phyloP scores from a whole-genome alignment of 2,797 vertebrate species.

The Gallirallus australis region DNA sequence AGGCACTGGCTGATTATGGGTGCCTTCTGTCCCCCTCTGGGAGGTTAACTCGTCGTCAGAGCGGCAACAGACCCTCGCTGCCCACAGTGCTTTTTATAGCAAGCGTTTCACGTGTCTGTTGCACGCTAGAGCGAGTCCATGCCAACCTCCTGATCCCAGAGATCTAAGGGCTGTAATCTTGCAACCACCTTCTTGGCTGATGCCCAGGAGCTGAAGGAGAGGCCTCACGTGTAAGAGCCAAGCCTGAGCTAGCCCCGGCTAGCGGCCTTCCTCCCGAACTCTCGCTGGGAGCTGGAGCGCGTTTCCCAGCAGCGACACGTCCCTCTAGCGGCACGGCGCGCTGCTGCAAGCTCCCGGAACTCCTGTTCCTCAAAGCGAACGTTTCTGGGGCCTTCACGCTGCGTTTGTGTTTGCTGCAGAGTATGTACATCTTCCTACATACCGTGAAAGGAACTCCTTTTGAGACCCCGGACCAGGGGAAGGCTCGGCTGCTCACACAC shows the following conservation, averaged over 20 bases:
- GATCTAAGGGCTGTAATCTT: neutral
- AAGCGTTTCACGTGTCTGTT: fast-evolving
- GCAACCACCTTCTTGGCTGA: neutral
- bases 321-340: neutral
- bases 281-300: fast-evolving
- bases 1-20: neutral
- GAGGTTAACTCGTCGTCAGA: neutral
- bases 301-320: neutral
- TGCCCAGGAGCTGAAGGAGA: neutral
- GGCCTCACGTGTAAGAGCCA: neutral
- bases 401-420: conserved; percentile 75
- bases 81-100: neutral
- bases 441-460: conserved; percentile 97
- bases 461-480: conserved; percentile 96
- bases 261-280: neutral
- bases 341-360: neutral
- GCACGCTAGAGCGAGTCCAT: fast-evolving
- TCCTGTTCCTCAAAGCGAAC: neutral
- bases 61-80: neutral
- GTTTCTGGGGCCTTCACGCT: neutral
- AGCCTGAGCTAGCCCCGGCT: neutral
- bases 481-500: conserved; percentile 93
- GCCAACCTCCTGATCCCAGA: conserved; percentile 8
- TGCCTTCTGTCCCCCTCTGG: neutral
- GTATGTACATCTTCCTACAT: conserved; percentile 97